Conservation (phyloP, 2,113 vertebrate genomes). For the Pomatorhinus ruficollis region DNA sequence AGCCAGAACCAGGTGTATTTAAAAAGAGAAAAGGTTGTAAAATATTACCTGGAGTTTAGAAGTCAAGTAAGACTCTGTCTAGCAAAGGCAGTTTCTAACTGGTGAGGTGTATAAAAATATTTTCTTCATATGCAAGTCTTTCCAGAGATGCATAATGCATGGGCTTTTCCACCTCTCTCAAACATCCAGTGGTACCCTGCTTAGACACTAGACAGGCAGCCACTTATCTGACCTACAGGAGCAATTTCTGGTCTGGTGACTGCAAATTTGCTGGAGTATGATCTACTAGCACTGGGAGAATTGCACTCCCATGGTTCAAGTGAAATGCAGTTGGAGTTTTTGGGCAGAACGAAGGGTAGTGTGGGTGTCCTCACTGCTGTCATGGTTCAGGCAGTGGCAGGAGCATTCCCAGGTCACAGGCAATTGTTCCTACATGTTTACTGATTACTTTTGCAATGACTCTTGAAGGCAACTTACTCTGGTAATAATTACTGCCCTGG, state of each 20-base stretch:
- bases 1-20: background rate
- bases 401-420: rapidly evolving
- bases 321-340: background rate
- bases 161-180: background rate
- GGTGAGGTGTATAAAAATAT: background rate
- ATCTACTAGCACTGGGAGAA: background rate
- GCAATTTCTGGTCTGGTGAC: background rate
- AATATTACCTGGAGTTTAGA: background rate
- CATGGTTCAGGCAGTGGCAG: background rate
- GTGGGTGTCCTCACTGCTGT: background rate
- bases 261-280: background rate
- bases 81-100: background rate
- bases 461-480: background rate
- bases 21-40: background rate
- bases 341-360: background rate
- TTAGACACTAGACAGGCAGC: background rate
- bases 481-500: background rate
- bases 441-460: background rate
- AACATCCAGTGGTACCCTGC: background rate
- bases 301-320: background rate
- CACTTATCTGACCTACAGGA: background rate
- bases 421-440: background rate
- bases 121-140: background rate
- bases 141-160: background rate
- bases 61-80: background rate